Percentiles rank a stretch among this genome's conserved stretches.
Evolutionary conservation across 2,113 vertebrate species (phyloP).

Genomic region (Diadophis punctatus): DNA sequence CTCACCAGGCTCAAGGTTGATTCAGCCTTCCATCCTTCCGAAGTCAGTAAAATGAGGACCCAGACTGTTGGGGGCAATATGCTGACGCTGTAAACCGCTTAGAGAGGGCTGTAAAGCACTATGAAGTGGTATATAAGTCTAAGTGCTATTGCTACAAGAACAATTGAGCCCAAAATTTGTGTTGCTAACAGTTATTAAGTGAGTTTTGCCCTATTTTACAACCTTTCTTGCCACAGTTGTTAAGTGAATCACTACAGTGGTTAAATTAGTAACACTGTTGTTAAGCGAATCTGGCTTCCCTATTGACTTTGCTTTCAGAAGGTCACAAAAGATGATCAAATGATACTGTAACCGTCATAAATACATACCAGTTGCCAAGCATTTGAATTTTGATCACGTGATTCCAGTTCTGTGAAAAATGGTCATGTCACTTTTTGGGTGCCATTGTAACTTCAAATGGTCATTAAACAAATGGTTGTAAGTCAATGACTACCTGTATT

Average conservation of each 20-base stretch:
- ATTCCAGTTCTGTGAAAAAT: background rate
- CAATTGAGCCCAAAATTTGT: background rate
- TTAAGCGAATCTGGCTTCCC: background rate
- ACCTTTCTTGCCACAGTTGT: background rate
- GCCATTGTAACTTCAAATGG: background rate
- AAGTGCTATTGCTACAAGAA: background rate
- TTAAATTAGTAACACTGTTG: background rate
- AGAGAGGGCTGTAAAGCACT: too few relatives aligned
- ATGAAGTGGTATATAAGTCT: too few relatives aligned
- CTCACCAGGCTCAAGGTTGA: too few relatives aligned
- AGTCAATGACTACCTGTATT: background rate
- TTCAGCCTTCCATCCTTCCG: too few relatives aligned
- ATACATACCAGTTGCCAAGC: background rate
- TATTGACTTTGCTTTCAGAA: background rate
- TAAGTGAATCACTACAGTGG: background rate
- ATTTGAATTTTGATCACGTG: background rate
- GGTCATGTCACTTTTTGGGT: background rate
- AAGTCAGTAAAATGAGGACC: too few relatives aligned
- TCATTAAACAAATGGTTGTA: background rate
- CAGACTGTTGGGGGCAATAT: too few relatives aligned
- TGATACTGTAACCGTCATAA: background rate
- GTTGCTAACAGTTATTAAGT: background rate
- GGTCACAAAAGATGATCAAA: background rate
- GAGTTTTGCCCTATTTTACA: background rate
- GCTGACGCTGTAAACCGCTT: too few relatives aligned